These are phyloP conservation scores for Sylvia borin DNA, from an alignment of 2,797 vertebrate species.

Conservation along the genomic window DNA sequence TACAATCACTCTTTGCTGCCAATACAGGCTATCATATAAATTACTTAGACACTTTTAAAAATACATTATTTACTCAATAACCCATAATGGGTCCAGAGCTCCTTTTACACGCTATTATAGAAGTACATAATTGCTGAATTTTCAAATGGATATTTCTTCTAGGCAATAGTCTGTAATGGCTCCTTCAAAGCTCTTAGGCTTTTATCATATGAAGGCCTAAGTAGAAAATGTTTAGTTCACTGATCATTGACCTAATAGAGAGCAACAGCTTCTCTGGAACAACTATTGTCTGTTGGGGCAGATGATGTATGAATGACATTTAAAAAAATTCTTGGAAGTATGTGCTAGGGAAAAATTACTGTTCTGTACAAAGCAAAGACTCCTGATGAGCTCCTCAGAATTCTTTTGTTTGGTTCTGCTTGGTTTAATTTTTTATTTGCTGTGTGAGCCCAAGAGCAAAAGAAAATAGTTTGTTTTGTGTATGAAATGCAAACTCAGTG, in stretches of 20 bases:
- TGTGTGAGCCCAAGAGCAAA: not conserved
- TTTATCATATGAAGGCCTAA: constrained; percentile 76
- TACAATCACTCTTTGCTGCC: constrained; percentile 69
- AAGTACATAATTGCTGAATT: constrained; percentile 79
- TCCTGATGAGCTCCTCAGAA: constrained; percentile 7
- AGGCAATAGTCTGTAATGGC: constrained; percentile 75
- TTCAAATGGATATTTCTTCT: constrained; percentile 76
- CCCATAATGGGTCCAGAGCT: constrained; percentile 76
- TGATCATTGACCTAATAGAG: constrained; percentile 75
- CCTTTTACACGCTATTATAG: constrained; percentile 73
- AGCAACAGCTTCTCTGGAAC: constrained; percentile 68
- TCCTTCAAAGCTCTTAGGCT: constrained; percentile 78
- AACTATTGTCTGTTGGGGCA: constrained; percentile 54
- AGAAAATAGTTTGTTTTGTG: not conserved
- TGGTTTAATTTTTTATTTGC: not conserved
- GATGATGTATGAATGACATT: constrained; percentile 57
- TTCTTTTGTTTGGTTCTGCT: constrained; percentile 23
- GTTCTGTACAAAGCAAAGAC: constrained; percentile 52
- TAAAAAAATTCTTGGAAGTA: constrained; percentile 57
- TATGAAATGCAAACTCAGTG: not conserved
- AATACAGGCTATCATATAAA: constrained; percentile 73
- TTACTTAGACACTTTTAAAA: constrained; percentile 78
- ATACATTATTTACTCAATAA: constrained; percentile 81
- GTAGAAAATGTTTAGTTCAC: constrained; percentile 77
- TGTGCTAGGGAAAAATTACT: constrained; percentile 57